A percentile compares a stretch with the other conserved stretches of the same genome.
Conservation (phyloP, 2,797 vertebrate species). For the Diplodus puntazzo region DNA sequence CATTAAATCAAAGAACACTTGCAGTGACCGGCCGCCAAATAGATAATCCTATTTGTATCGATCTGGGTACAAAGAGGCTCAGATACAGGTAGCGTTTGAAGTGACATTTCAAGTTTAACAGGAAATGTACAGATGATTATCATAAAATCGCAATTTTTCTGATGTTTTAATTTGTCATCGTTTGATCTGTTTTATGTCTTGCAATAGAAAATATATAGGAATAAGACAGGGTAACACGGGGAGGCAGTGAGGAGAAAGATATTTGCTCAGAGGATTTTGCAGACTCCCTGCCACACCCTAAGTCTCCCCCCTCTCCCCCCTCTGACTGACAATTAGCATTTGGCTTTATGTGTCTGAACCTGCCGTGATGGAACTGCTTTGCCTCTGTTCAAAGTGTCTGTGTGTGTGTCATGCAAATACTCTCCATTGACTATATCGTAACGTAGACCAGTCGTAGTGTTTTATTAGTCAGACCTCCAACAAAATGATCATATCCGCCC, state of each 20-base stretch:
- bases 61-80: no score
- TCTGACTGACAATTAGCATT: constrained; percentile 38
- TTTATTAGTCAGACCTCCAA: constrained; percentile 1
- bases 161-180: neutral
- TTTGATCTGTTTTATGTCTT: neutral
- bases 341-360: constrained; percentile 50
- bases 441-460: constrained; percentile 8
- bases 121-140: no score
- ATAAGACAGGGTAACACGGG: constrained; percentile 45
- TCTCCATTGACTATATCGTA: constrained; percentile 11
- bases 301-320: constrained; percentile 5
- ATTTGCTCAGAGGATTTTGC: constrained; percentile 37
- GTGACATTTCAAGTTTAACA: no score
- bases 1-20: no score
- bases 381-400: neutral
- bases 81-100: no score
- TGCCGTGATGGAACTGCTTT: constrained; percentile 27
- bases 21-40: no score
- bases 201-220: neutral
- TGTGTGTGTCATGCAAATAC: constrained; percentile 30
- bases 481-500: neutral
- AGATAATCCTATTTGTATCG: no score
- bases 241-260: constrained; percentile 9
- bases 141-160: no score
- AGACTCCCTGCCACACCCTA: constrained; percentile 47